Base-by-base conservation (phyloP, 2,797 vertebrate species). In the Coregonus suidteri region DNA sequence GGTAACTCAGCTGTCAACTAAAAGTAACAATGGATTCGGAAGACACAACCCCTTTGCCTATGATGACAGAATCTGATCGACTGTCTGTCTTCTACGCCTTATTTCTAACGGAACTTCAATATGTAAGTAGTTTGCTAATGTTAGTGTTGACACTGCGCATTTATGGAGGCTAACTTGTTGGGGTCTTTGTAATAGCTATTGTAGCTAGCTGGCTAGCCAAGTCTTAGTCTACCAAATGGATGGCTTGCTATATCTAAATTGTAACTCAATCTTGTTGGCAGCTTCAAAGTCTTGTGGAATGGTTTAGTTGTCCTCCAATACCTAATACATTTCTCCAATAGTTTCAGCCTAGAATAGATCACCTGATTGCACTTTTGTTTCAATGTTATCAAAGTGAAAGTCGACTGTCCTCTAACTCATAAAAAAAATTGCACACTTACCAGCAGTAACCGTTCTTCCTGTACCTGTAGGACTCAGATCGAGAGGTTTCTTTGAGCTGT, bases 41-140 rank as follows among this genome's bases (percentile, higher is more conserved):
- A 37, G 73, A 75, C 20, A 68, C 82, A 0, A 20, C 75, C 31
- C 16, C 85, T 6, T 80, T 75, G 75, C 70, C 88, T 18, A 65
- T 82, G 15, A 74, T 82, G 31, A 75, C 84, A 80, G 91, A 90
- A 20, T 87, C 77, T 62, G 90, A 91, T 5, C 88, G 90, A 9
- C 25, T 88, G 11, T 35, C 75, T 4, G 80, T 73, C 7, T 71
- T 79, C 14, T 86, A 91, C 84, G 1, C 90, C 83, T 66, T 91
- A 18, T 86, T 92, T 74, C 70, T 92, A 0, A 89, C 84, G 70
- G 77, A 81, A 72, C 67, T 94, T 47, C 90, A 92, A 11, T 84
- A 86, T 84, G 94, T 94, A 88, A 94, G 93, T 93, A 3, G 11
- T 74, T 69, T 1, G n/a, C 14, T 71, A 31, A 34, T 47, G 37